These are phyloP conservation scores for Alces alces DNA, from an alignment of 2,113 vertebrate genomes.

Conservation along the genomic window DNA sequence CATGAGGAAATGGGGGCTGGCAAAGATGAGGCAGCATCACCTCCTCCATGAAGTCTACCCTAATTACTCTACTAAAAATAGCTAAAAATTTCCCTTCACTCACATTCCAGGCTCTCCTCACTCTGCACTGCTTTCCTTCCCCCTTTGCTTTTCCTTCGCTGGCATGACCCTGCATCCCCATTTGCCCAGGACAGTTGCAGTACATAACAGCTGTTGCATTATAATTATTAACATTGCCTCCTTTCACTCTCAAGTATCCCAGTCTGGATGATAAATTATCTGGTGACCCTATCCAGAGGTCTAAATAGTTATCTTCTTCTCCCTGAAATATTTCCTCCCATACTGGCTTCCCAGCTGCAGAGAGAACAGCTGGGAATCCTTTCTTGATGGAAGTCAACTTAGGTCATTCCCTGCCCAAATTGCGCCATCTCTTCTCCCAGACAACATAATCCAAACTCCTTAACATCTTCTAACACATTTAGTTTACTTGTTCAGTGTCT, in stretches of 20 bases:
- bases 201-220: not conserved
- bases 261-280: not conserved
- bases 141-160: not conserved
- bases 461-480: not conserved
- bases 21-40: not conserved
- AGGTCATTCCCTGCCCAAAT: not conserved
- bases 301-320: not conserved
- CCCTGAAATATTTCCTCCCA: not conserved
- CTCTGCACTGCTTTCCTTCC: not conserved
- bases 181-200: not conserved
- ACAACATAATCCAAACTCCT: not conserved
- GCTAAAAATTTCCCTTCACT: not conserved
- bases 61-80: not conserved
- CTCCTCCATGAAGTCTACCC: not conserved
- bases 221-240: not conserved
- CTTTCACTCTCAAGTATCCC: not conserved
- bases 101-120: not conserved
- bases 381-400: not conserved
- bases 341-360: not conserved
- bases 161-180: fast-evolving
- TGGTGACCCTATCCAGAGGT: not conserved
- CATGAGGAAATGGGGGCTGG: not conserved
- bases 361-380: not conserved
- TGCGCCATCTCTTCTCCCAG: not conserved
- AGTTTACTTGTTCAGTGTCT: not conserved